These are phyloP conservation scores for Trogon melanurus DNA, from an alignment of 2,113 vertebrate genomes.

Conservation along the genomic window DNA sequence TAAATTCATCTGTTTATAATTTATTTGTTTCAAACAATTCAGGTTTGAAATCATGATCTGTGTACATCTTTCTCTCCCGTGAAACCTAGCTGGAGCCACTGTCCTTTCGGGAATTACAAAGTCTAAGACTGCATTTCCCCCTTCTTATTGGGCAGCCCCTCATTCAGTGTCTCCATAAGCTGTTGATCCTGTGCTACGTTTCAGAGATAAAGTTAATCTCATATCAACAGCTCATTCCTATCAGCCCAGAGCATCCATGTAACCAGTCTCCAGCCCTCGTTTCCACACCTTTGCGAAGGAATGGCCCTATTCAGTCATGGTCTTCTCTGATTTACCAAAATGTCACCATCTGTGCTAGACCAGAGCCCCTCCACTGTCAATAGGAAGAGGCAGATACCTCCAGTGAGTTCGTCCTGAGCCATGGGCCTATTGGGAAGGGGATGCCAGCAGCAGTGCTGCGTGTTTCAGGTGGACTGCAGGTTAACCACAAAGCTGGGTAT, in stretches of 20 bases:
- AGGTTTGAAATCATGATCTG: not conserved
- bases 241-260: not conserved
- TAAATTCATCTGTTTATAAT: not conserved
- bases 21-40: not conserved
- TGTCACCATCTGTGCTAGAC: not conserved
- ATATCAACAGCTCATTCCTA: not conserved
- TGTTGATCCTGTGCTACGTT: not conserved
- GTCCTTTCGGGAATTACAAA: not conserved
- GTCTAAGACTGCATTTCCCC: not conserved
- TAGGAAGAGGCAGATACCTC: not conserved
- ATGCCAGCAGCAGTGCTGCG: fast-evolving
- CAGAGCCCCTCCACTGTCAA: too few species aligned
- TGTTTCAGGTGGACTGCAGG: not conserved
- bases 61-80: not conserved
- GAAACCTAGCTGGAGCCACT: not conserved
- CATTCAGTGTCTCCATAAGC: not conserved
- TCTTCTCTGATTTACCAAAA: not conserved
- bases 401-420: not conserved
- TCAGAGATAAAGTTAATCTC: not conserved
- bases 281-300: not conserved
- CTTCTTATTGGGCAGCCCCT: not conserved
- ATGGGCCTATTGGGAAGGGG: not conserved
- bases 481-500: not conserved
- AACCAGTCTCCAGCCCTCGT: not conserved
- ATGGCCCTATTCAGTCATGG: not conserved